Evolutionary conservation across 2,888 invertebrate genomes (phyloP), one percentile per base, ranked within the genome.

Genomic region (Boloria euphrosyne): DNA sequence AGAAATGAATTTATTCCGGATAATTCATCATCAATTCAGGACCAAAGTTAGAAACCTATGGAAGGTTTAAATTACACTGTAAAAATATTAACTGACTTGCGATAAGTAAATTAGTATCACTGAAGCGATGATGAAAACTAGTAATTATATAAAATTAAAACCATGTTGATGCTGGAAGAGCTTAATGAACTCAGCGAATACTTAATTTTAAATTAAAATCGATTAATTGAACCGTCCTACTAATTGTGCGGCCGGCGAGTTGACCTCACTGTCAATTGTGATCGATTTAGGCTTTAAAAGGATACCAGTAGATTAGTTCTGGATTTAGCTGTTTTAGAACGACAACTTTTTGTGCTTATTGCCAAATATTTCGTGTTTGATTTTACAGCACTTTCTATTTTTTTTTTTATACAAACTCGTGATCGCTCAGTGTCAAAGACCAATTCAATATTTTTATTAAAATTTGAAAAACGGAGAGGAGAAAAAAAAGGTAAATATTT

Each of bases 171-270:
- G 46, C 46, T 46, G 71, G 64, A 68, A 70, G 47, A 52, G 57
- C 54, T 64, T 53, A 73, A 72, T 71, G 70, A 69, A 71, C 67
- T 70, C 49, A 64, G 59, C 64, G 69, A 65, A 71, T 73, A 71
- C 65, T 59, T 66, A 69, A 69, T 68, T 66, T 69, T 69, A 66
- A 67, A 73, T 73, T 69, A 69, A 62, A 69, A 66, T 54, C 66
- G 62, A 69, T 72, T 62, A 69, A 68, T 65, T 68, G 71, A 59
- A 54, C 64, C 53, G 65, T 50, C 46, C 47, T 22, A 67, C 67
- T 69, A 69, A 69, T 67, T 69, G 62, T 65, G 67, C 38, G 64
- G 60, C 53, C 52, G 31, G 43, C 58, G 14, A 61, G 57, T 58
- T 69, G 67, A 69, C 69, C 69, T 54, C 67, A 13, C 55, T 54